Conservation (phyloP, 1,140 invertebrate genomes). For the Lordiphosa collinella region DNA sequence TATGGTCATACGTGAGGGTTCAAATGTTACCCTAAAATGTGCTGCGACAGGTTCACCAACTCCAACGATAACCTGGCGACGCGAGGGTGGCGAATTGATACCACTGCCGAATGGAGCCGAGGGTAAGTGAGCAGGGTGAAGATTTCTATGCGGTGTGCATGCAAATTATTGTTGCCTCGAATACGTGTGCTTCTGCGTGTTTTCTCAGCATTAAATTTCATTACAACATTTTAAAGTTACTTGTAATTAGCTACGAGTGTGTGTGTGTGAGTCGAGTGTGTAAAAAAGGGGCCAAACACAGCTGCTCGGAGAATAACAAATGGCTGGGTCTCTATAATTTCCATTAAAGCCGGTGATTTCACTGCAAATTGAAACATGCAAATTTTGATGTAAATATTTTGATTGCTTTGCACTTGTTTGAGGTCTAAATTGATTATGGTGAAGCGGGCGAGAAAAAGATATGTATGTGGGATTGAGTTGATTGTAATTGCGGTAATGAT, state of each 20-base stretch:
- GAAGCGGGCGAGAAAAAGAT: too few relatives aligned
- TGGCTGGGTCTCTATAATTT: conserved; percentile 29
- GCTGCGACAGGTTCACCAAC: conserved; percentile 89
- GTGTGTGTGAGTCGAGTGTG: not conserved
- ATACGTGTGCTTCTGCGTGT: conserved; percentile 37
- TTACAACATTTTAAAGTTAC: conserved; percentile 41
- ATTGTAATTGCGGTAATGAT: too few relatives aligned
- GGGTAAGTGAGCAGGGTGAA: conserved; percentile 79
- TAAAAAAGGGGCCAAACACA: conserved; percentile 9
- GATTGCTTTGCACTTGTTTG: too few relatives aligned
- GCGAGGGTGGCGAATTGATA: conserved; percentile 88
- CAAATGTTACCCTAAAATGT: conserved; percentile 90
- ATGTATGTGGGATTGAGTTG: too few relatives aligned
- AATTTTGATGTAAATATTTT: too few relatives aligned
- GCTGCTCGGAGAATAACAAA: conserved; percentile 13
- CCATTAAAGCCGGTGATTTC: conserved; percentile 13
- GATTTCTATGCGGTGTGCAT: conserved; percentile 6
- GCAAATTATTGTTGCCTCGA: conserved; percentile 32
- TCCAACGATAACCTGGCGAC: conserved; percentile 90
- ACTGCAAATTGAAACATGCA: not conserved
- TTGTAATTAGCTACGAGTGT: conserved; percentile 26
- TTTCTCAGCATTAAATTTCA: conserved; percentile 46
- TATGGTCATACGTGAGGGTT: conserved; percentile 91
- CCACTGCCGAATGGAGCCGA: conserved; percentile 82
- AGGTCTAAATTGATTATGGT: too few relatives aligned